These are phyloP conservation scores for Sphecodes monilicornis DNA, from an alignment of 2,888 invertebrate genomes.

Conservation along the genomic window DNA sequence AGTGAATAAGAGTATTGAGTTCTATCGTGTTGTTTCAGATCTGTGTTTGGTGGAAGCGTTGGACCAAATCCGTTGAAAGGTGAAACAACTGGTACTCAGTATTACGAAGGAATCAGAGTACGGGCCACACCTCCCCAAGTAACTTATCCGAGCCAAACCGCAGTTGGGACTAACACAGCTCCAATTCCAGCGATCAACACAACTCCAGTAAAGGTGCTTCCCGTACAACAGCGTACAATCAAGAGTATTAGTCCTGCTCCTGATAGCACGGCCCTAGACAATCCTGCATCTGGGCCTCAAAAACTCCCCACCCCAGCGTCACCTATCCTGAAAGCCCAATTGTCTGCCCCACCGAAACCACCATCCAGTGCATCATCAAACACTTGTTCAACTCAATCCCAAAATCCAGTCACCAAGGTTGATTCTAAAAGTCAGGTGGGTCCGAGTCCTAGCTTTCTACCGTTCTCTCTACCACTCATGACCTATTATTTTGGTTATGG, in stretches of 20 bases:
- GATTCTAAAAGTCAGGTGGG: slow-evolving; percentile 87
- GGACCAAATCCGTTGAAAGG: slow-evolving; percentile 91
- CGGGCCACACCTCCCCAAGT: slow-evolving; percentile 87
- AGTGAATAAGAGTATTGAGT: not conserved
- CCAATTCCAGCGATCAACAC: slow-evolving; percentile 77
- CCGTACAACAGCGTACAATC: slow-evolving; percentile 83
- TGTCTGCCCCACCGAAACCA: slow-evolving; percentile 89
- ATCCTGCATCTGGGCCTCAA: slow-evolving; percentile 78
- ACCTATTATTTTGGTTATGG: slow-evolving; percentile 67
- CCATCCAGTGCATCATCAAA: slow-evolving; percentile 65
- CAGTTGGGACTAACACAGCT: slow-evolving; percentile 68
- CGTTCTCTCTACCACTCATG: slow-evolving; percentile 74
- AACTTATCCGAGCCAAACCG: slow-evolving; percentile 82
- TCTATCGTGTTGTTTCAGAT: slow-evolving; percentile 84
- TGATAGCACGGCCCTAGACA: slow-evolving; percentile 80
- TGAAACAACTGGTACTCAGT: slow-evolving; percentile 86
- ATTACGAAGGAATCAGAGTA: slow-evolving; percentile 90
- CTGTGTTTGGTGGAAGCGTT: slow-evolving; percentile 92
- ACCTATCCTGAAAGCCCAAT: slow-evolving; percentile 93
- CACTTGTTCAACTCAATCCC: slow-evolving; percentile 85
- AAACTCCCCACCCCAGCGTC: slow-evolving; percentile 88
- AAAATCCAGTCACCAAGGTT: slow-evolving; percentile 84
- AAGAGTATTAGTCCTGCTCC: slow-evolving; percentile 80
- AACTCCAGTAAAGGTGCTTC: slow-evolving; percentile 86
- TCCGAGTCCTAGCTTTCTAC: slow-evolving; percentile 81